Evolutionary conservation across 1,140 invertebrate species (phyloP), one percentile per base, ranked within the genome.

Genomic region (Drosophila lacteicornis): DNA sequence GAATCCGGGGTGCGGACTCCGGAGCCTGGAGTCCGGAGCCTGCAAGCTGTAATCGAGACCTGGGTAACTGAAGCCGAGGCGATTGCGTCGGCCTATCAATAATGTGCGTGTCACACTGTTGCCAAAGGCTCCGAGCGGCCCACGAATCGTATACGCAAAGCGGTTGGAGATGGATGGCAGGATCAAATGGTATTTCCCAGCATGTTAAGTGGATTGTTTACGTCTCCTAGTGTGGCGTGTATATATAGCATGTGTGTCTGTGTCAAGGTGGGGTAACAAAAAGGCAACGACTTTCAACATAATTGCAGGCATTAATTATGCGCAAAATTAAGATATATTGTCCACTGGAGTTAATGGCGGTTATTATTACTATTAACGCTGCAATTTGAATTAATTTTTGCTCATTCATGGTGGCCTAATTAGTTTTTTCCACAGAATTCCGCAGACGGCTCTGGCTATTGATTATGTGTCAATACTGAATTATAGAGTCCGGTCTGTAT

Each of bases 151-250:
- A 81, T 84, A 84, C 73, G 61, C 42, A 88, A 88, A 60, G 33
- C 66, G 61, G 49, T 42, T 17, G 43, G 53, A 90, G 86, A 88
- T 88, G 87, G 85, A 90, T 90, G 70, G 71, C 81, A 65, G 85
- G 79, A 90, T 90, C 85, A 90, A 88, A 88, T 88, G 82, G 68
- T 85, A 90, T 90, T 80, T 79, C 79, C 66, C 79, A 73, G 81
- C 79, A 81, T 79, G 85, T 90, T 90, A 90, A 90, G 85, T 90
- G 79, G 68, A 82, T 78, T 90, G 85, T 76, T 82, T 85, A 74
- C 79, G 85, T 80, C 58, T 65, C 61, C 53, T 57, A 22, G 68
- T 50, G 42, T 30, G 58, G 36, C 36, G 42, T 40, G 30, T 57
- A 27, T 50, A 17, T 50, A 51, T 42, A n/a, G 59, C 36, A 27